Base-by-base conservation (phyloP, 2,113 vertebrate genomes). In the Chaetops frenatus region DNA sequence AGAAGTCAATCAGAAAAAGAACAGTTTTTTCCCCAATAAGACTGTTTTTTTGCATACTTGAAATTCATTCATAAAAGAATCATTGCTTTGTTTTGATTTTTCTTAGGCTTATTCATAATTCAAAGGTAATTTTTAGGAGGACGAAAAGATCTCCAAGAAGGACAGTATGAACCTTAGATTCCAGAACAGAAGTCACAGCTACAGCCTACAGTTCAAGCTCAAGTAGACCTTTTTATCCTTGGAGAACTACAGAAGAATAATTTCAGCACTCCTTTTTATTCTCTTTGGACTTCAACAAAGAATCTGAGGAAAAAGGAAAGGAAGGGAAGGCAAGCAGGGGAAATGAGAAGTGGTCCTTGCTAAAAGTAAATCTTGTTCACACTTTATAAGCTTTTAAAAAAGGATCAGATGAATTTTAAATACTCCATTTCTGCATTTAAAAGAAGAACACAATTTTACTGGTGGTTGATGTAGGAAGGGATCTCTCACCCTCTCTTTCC, bases 11-110 rank as follows among this genome's bases (percentile, higher is more conserved):
- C 8, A 42, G 28, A 72, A 56, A 33, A 86, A 24, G 12, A 69
- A 1, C 1, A 38, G 40, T 23, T 78, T 62, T 36, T 9, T 1
- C 11, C 4, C 12, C 5, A 8, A 6, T 29, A 58, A 48, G 8
- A 7, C 3, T 67, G 1, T 45, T 81, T 84, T 82, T 44, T 21
- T 40, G 21, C 14, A 9, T 60, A 31, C 8, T 67, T 67, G 9
- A 54, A 1, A 17, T 81, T 74, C 29, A 74, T 78, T 86, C 38
- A 73, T 45, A 56, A 77, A 93, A 73, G 5, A 87, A 67, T 13
- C 21, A 57, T 69, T 77, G 16, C 2, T 83, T 81, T 54, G 4
- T 66, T 78, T 85, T 78, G 3, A 2, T 47, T 84, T 69, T 86
- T 86, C 17, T 78, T 56, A 44, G 16, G 7, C 28, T 66, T 74